Conservation (phyloP, 92 coral and sea anemone genomes). For the Porites rus region DNA sequence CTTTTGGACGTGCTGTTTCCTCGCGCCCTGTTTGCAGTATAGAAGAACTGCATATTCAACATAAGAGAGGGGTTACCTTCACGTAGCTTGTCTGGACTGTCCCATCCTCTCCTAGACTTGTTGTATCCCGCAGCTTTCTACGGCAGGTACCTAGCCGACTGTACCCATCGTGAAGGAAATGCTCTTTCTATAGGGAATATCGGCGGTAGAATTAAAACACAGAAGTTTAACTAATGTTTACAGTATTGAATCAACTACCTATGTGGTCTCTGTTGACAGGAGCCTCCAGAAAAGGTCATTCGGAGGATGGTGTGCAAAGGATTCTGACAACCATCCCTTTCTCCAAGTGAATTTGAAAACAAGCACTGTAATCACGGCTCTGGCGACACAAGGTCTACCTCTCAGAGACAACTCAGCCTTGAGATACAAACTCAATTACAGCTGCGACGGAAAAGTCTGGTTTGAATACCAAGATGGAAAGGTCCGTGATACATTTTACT, state of each 20-base stretch:
- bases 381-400: slow-evolving; percentile 73
- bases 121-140: too few species aligned
- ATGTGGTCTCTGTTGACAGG: neutral
- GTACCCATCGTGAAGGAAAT: too few species aligned
- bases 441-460: slow-evolving; percentile 73
- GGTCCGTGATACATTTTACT: slow-evolving; percentile 13
- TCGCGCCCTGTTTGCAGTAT: too few species aligned
- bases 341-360: slow-evolving; percentile 64
- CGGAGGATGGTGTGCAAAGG: slow-evolving; percentile 73
- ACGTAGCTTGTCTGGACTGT: too few species aligned
- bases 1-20: too few species aligned
- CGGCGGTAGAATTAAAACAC: too few species aligned
- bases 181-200: too few species aligned
- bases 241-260: neutral
- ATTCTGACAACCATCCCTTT: slow-evolving; percentile 52
- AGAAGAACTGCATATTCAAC: too few species aligned
- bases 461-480: slow-evolving; percentile 61
- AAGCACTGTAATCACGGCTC: slow-evolving; percentile 48
- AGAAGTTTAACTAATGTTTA: neutral
- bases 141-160: too few species aligned
- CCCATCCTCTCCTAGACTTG: too few species aligned
- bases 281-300: slow-evolving; percentile 26
- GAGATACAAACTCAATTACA: slow-evolving; percentile 64
- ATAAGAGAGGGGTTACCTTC: too few species aligned
- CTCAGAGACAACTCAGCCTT: slow-evolving; percentile 54